A percentile compares a stretch with the other conserved stretches of the same genome.
These are phyloP conservation scores for Nomada flava DNA, from an alignment of 2,888 invertebrate genomes.

Conservation along the genomic window DNA sequence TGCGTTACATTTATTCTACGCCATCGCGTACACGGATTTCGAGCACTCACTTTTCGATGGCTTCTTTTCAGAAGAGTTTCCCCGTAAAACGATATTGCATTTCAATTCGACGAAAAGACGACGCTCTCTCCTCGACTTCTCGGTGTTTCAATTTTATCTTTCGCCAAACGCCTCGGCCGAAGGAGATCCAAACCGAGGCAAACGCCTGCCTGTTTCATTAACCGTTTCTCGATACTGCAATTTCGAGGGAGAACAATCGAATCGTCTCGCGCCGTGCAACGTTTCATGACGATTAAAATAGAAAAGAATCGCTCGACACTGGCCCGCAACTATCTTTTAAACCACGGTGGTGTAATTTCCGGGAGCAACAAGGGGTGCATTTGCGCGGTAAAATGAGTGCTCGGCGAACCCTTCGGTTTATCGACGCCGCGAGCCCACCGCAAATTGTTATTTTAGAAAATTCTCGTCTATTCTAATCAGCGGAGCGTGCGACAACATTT, in stretches of 20 bases:
- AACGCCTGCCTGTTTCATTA: neutral
- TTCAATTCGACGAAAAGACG: neutral
- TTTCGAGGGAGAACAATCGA: too few relatives aligned
- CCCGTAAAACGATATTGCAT: neutral
- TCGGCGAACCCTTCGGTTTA: slow-evolving; percentile 6
- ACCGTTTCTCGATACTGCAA: neutral
- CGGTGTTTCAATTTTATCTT: neutral
- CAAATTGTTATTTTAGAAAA: neutral
- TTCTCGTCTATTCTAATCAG: neutral
- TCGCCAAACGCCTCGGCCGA: neutral
- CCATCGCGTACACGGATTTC: neutral
- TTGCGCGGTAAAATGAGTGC: slow-evolving; percentile 19
- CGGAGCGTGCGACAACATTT: too few relatives aligned
- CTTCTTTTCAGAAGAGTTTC: neutral
- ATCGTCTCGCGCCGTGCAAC: too few relatives aligned
- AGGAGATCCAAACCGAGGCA: neutral
- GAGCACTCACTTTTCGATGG: neutral
- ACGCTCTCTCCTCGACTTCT: neutral
- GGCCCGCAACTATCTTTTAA: neutral
- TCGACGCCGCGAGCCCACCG: too few relatives aligned
- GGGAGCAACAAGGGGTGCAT: slow-evolving; percentile 10
- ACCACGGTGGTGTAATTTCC: slow-evolving; percentile 19
- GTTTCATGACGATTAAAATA: neutral
- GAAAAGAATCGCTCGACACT: neutral
- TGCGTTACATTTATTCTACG: neutral